Evolutionary conservation across 2,888 invertebrate genomes (phyloP).

Genomic region (Prosapia bicincta): DNA sequence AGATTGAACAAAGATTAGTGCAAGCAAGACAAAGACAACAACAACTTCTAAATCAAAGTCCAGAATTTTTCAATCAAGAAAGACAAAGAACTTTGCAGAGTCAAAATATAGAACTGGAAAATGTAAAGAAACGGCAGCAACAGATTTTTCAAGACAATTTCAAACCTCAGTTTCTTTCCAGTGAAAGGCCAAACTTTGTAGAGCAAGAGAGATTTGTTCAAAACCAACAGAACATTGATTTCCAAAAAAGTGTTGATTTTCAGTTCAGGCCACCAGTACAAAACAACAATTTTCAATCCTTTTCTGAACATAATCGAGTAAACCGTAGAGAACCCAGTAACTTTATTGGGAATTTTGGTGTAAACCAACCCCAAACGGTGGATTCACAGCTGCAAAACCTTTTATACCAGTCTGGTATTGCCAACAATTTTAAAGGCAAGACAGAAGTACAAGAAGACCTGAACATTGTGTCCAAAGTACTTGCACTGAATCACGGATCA

Average conservation of each 20-base stretch:
- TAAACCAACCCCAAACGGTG: constrained; percentile 44
- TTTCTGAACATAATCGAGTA: constrained; percentile 45
- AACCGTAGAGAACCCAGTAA: constrained; percentile 46
- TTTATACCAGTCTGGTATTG: constrained; percentile 63
- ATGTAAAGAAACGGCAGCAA: constrained; percentile 41
- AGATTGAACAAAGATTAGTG: constrained; percentile 13
- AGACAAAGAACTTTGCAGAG: not conserved
- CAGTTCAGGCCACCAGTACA: constrained; percentile 23
- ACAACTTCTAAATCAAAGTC: not conserved
- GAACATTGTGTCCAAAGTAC: constrained; percentile 75
- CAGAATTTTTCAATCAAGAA: constrained; percentile 32
- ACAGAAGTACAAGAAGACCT: constrained; percentile 66
- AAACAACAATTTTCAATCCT: constrained; percentile 8
- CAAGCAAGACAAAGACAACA: constrained; percentile 27
- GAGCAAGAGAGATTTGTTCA: constrained; percentile 30
- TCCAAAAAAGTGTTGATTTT: constrained; percentile 38
- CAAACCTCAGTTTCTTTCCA: not conserved
- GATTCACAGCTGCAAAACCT: constrained; percentile 62
- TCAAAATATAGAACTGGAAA: constrained; percentile 44
- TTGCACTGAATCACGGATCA: constrained; percentile 75
- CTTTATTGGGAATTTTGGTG: constrained; percentile 58
- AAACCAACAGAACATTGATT: constrained; percentile 35
- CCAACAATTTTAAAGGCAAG: constrained; percentile 44
- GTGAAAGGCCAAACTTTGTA: constrained; percentile 10
- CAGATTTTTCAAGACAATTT: not conserved